A percentile compares a stretch with the other conserved stretches of the same genome.
Evolutionary conservation across 2,888 invertebrate species (phyloP).

Genomic region (Ligdia adustata): DNA sequence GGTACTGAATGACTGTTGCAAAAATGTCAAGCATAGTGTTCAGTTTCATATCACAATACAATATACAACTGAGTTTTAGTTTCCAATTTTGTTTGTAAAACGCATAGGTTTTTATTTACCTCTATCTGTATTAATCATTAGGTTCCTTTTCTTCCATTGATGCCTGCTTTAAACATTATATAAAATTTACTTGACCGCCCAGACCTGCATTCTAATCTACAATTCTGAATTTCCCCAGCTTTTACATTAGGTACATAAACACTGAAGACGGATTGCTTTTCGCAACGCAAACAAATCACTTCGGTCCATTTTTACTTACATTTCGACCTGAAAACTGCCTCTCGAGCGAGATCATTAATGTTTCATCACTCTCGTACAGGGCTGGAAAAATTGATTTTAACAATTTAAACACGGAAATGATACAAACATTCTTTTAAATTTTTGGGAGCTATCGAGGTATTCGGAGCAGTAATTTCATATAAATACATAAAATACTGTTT

Average conservation of each 20-base stretch:
- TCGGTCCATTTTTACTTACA: constrained; percentile 86
- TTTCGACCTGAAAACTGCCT: constrained; percentile 61
- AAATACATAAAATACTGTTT: too few species aligned
- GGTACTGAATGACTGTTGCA: too few species aligned
- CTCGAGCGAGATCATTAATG: constrained; percentile 49
- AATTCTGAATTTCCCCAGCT: constrained; percentile 9
- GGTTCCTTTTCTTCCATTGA: too few species aligned
- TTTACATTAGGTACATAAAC: constrained; percentile 20
- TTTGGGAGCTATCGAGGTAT: constrained; percentile 3
- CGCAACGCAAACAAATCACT: constrained; percentile 81
- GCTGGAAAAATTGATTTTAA: constrained; percentile 20
- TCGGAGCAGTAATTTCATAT: too few species aligned
- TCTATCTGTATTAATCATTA: too few species aligned
- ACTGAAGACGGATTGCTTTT: constrained; percentile 84
- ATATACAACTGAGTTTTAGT: too few species aligned
- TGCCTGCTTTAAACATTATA: too few species aligned
- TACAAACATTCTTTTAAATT: constrained; percentile 10
- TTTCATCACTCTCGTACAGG: constrained; percentile 39
- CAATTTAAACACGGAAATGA: constrained; percentile 28
- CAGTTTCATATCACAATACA: too few species aligned
- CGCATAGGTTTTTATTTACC: too few species aligned
- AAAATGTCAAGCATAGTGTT: too few species aligned
- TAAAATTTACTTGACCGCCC: too few species aligned
- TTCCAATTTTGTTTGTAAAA: too few species aligned
- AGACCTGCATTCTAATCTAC: constrained; percentile 6